Evolutionary conservation across 53 echinoderm and acorn worm species (phyloP), one percentile per base, ranked within the genome.

Genomic region (Echinometra lucunter): DNA sequence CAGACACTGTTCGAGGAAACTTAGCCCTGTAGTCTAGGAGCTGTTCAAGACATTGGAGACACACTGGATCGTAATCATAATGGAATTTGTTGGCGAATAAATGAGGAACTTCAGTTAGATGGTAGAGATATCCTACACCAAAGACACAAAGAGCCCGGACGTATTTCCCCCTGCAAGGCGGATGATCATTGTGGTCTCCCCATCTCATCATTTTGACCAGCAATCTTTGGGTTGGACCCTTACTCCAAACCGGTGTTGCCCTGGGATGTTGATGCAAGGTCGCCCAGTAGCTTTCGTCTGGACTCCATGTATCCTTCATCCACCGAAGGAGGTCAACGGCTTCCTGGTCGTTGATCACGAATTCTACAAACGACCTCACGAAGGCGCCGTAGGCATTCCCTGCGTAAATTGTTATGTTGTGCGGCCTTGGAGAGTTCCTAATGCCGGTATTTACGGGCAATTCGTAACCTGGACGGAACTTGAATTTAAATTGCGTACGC

Each of bases 31-130:
- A 95, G 35, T 95, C 92, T 12, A 99, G 89, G 85, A 94, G 85
- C 75, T 99, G 97, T 70, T 99, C 99, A 1, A 99, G 49, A 87
- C 99, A 99, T 93, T 99, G 99, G 0, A 96, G 44, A 35, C 94
- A 82, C 27, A 97, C 56, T 16, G 97, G 96, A 89, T 97, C 97
- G 49, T 94, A 95, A 44, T 95, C 82, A 45, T 96, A 95, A 42
- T 96, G 89, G 92, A 97, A 94, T 80, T 97, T 97, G 81, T 97
- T 97, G 3, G 88, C 97, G 58, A 97, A 97, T 17, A 96, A 67
- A 37, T 95, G 92, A 3, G 96, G 96, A 66, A 70, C 92, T 6
- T 56, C 42, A 19, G 44, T 35, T 16, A 97, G 58, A 53, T 95
- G 55, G 27, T 80, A 92, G 37, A 97, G 92, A 44, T 96, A 95